Percentiles rank a stretch among this genome's conserved stretches.
Evolutionary conservation across 2,113 vertebrate genomes (phyloP).

Genomic region (Puma concolor): DNA sequence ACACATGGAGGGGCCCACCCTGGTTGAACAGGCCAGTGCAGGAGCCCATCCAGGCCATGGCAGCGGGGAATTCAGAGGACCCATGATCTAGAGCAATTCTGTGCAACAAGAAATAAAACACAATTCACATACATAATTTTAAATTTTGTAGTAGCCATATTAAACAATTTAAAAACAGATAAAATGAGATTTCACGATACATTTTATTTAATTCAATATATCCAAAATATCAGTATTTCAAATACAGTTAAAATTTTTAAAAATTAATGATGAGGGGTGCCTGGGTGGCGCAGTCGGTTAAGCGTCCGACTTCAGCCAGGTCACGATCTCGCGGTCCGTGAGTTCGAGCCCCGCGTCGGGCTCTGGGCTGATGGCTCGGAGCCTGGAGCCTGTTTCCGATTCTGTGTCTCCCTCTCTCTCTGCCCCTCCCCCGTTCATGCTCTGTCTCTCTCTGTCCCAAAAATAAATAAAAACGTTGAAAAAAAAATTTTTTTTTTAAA

Average conservation of each 20-base stretch:
- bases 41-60: background rate
- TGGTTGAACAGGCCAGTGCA: background rate
- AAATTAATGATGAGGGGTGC: background rate
- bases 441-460: too few relatives aligned
- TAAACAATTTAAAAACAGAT: background rate
- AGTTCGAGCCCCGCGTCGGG: too few relatives aligned
- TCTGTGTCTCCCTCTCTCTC: too few relatives aligned
- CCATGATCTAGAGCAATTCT: background rate
- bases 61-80: background rate
- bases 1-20: background rate
- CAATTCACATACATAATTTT: background rate
- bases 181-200: background rate
- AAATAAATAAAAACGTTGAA: too few relatives aligned
- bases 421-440: too few relatives aligned
- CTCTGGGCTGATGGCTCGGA: too few relatives aligned
- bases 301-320: too few relatives aligned
- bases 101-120: background rate
- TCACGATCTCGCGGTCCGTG: too few relatives aligned
- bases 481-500: too few relatives aligned
- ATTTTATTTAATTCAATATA: background rate
- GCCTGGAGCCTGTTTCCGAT: too few relatives aligned
- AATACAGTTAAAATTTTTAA: background rate
- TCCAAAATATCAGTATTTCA: background rate
- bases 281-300: too few relatives aligned
- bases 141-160: background rate